Percentiles rank a stretch among this genome's conserved stretches.
Conservation (phyloP, 2,797 vertebrate species). For the Microchirus variegatus region DNA sequence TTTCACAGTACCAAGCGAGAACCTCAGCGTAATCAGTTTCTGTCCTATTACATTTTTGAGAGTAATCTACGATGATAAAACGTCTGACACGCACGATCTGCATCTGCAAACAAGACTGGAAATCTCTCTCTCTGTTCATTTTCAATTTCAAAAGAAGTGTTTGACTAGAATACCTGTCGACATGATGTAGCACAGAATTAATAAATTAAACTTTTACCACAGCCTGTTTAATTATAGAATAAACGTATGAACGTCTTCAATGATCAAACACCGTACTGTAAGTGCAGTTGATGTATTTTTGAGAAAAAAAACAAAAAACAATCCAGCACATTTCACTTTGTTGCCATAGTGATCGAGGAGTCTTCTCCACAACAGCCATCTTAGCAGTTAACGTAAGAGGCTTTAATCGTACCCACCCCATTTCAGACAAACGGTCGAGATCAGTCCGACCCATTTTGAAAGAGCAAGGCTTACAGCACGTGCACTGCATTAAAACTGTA, state of each 20-base stretch:
- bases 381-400: too few species aligned
- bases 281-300: background rate
- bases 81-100: background rate
- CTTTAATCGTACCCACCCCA: too few species aligned
- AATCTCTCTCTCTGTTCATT: background rate
- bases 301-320: background rate
- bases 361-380: too few species aligned
- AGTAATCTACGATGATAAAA: constrained; percentile 21
- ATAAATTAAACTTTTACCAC: background rate
- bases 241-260: background rate
- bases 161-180: background rate
- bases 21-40: constrained; percentile 39
- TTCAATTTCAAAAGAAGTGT: background rate
- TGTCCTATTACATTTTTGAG: constrained; percentile 30
- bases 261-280: background rate
- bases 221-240: background rate
- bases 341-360: too few species aligned
- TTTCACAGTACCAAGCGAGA: constrained; percentile 73
- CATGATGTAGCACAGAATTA: too few species aligned
- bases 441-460: background rate
- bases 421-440: background rate
- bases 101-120: background rate
- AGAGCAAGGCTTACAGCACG: constrained; percentile 25
- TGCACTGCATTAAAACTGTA: constrained; percentile 45
- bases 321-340: background rate